Evolutionary conservation across 1,140 invertebrate genomes (phyloP).

Genomic region (Phenacoccus solenopsis): DNA sequence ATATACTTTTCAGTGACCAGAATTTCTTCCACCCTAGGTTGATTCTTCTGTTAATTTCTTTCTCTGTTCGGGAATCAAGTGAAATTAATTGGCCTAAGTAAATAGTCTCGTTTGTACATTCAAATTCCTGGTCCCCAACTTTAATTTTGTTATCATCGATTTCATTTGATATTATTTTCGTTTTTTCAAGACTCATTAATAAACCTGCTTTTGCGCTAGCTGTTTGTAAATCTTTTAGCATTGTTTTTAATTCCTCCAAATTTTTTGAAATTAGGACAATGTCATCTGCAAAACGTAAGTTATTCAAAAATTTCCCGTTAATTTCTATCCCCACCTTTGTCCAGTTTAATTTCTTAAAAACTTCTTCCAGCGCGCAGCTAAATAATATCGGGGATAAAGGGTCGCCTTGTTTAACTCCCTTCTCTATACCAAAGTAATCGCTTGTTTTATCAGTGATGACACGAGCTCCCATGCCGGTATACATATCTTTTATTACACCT

Average conservation of each 20-base stretch:
- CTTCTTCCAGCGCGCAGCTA: conserved; percentile 22
- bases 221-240: conserved; percentile 15
- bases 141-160: conserved; percentile 12
- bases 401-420: conserved; percentile 21
- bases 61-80: background rate
- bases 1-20: conserved; percentile 12
- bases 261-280: conserved; percentile 27
- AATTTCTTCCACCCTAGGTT: conserved; percentile 15
- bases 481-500: background rate
- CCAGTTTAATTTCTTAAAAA: too few relatives aligned
- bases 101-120: background rate
- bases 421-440: background rate
- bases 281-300: conserved; percentile 32
- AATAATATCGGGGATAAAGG: conserved; percentile 26
- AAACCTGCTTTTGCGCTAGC: conserved; percentile 12
- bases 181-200: conserved; percentile 17
- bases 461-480: background rate
- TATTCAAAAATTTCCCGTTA: conserved; percentile 26
- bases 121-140: conserved; percentile 1
- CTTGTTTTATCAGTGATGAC: conserved; percentile 4
- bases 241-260: conserved; percentile 6
- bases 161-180: too few relatives aligned
- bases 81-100: conserved; percentile 9
- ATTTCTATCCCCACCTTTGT: conserved; percentile 26
- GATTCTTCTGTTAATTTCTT: conserved; percentile 20